phyloP scores from a whole-genome alignment of 2,113 vertebrate genomes.

The Rhynchopsitta pachyrhyncha region DNA sequence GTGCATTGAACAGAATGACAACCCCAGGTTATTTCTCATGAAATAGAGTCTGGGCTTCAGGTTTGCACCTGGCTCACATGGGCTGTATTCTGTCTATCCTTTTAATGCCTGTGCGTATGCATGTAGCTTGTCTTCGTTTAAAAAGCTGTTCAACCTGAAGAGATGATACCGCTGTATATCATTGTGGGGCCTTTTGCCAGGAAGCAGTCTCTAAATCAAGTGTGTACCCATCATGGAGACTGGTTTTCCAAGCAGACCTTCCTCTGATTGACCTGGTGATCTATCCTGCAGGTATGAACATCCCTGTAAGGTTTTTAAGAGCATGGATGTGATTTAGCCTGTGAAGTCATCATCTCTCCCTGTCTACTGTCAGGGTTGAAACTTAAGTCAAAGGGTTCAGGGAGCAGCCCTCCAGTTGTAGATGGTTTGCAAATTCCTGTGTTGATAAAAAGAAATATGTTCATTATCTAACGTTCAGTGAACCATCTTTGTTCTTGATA shows the following conservation, averaged over 20 bases:
- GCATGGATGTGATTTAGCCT: fast-evolving
- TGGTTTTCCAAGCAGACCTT: not conserved
- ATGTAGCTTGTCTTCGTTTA: not conserved
- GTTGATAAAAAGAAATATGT: not conserved
- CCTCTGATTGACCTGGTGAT: not conserved
- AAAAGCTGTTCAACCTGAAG: not conserved
- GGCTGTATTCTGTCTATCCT: not conserved
- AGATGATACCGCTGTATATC: fast-evolving
- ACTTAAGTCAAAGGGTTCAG: not conserved
- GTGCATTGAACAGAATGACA: not conserved
- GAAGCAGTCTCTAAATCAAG: not conserved
- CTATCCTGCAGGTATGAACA: not conserved
- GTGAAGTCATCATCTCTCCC: not conserved
- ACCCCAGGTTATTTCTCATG: fast-evolving
- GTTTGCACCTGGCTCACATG: not conserved
- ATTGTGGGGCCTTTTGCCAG: not conserved
- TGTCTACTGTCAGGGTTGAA: fast-evolving
- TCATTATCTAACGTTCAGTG: not conserved
- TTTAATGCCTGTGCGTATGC: too few species aligned
- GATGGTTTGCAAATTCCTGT: not conserved
- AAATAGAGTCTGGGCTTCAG: not conserved
- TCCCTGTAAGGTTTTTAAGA: not conserved
- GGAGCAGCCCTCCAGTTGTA: not conserved
- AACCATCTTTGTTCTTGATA: not conserved
- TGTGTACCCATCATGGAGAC: fast-evolving